These are phyloP conservation scores for Apis dorsata DNA, from an alignment of 1,140 invertebrate species.

Conservation along the genomic window DNA sequence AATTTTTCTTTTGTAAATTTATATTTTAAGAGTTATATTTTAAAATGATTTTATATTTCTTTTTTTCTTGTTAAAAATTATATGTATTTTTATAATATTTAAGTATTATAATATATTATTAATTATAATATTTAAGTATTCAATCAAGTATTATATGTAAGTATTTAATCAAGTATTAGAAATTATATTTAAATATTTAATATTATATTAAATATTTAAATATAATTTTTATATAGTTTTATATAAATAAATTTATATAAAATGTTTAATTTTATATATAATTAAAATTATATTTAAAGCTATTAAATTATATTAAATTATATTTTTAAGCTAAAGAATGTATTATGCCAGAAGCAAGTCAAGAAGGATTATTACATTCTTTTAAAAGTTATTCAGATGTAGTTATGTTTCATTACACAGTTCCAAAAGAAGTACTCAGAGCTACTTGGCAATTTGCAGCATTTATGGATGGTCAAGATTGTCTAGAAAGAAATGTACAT, in stretches of 20 bases:
- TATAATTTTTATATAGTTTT: too few species aligned
- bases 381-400: conserved; percentile 81
- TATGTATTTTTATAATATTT: too few species aligned
- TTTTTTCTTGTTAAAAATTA: background rate
- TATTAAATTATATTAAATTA: too few species aligned
- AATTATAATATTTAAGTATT: too few species aligned
- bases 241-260: too few species aligned
- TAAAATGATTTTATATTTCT: background rate
- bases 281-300: conserved; percentile 18
- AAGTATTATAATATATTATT: too few species aligned
- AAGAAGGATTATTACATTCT: conserved; percentile 79
- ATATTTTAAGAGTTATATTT: background rate
- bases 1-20: background rate
- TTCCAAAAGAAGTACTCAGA: conserved; percentile 78
- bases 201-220: too few species aligned
- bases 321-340: conserved; percentile 7
- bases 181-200: too few species aligned
- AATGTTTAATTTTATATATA: background rate
- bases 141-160: too few species aligned
- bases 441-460: conserved; percentile 83
- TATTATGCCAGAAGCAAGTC: conserved; percentile 78
- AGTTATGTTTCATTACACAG: conserved; percentile 80
- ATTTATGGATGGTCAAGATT: conserved; percentile 79
- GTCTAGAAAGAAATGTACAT: conserved; percentile 77
- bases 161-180: too few species aligned